phyloP scores from a whole-genome alignment of 2,888 invertebrate genomes.

The Plutella xylostella region DNA sequence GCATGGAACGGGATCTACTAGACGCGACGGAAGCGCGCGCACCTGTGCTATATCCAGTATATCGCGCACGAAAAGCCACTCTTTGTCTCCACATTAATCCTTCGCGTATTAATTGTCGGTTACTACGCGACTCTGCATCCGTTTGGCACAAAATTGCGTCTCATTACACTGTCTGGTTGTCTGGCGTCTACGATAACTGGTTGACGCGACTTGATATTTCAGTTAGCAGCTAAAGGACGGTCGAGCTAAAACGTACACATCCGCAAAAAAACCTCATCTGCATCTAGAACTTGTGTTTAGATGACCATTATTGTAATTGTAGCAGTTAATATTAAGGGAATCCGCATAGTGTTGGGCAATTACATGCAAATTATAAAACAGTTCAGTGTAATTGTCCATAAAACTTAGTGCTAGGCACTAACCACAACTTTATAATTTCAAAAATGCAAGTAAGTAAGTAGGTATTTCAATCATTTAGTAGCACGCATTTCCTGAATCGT shows the following conservation, averaged over 20 bases:
- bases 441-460: no score
- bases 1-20: slow-evolving; percentile 36
- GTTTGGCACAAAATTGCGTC: slow-evolving; percentile 42
- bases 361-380: no score
- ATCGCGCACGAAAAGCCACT: slow-evolving; percentile 6
- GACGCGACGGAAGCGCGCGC: slow-evolving; percentile 39
- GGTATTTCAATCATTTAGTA: no score
- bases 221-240: slow-evolving; percentile 8
- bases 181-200: slow-evolving; percentile 21
- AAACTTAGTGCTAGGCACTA: no score
- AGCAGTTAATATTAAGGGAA: no score
- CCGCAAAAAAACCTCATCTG: no score
- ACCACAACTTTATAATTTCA: no score
- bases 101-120: slow-evolving; percentile 48
- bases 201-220: slow-evolving; percentile 18
- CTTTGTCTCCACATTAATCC: slow-evolving; percentile 31
- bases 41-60: slow-evolving; percentile 49
- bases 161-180: slow-evolving; percentile 38
- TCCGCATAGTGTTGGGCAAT: no score
- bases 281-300: no score
- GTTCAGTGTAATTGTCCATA: no score
- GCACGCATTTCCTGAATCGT: no score
- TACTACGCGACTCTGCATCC: slow-evolving; percentile 45
- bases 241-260: background rate
- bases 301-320: no score